Conservation (phyloP, 2,113 vertebrate genomes). For the Isichthys henryi region DNA sequence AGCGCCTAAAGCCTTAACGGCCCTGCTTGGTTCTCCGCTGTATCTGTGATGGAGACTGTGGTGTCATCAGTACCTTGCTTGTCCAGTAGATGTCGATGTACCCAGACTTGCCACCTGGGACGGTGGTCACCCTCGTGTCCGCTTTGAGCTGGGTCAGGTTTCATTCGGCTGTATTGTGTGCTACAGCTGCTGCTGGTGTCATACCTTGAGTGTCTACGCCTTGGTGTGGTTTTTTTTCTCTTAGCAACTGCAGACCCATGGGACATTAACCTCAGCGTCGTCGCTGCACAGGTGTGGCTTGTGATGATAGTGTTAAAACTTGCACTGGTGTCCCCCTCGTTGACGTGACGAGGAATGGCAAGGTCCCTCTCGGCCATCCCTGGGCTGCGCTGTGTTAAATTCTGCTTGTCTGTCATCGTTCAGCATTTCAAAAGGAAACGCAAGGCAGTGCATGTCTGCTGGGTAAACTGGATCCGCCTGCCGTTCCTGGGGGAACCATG, state of each 20-base stretch:
- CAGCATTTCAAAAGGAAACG: not conserved
- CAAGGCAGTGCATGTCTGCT: not conserved
- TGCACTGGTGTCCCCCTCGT: not conserved
- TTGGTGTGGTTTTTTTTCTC: not conserved
- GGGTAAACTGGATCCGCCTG: not conserved
- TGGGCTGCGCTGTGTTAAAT: not conserved
- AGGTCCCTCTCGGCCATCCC: not conserved
- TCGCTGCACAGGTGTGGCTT: not conserved
- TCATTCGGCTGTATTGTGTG: not conserved
- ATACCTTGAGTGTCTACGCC: not conserved
- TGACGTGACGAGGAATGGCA: not conserved
- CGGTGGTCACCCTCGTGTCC: not conserved
- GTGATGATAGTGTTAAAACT: not conserved
- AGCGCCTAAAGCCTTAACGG: not conserved
- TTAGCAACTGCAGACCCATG: not conserved
- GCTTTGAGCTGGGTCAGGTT: not conserved
- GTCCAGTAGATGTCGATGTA: not conserved
- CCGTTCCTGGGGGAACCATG: not conserved
- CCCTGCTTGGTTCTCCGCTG: not conserved
- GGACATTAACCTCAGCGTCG: not conserved
- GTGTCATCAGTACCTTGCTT: not conserved
- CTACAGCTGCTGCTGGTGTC: not conserved
- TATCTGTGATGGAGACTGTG: not conserved
- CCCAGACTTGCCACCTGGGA: not conserved
- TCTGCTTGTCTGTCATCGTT: not conserved